phyloP scores from a whole-genome alignment of 2,797 vertebrate species.

The Ispidina lecontei region DNA sequence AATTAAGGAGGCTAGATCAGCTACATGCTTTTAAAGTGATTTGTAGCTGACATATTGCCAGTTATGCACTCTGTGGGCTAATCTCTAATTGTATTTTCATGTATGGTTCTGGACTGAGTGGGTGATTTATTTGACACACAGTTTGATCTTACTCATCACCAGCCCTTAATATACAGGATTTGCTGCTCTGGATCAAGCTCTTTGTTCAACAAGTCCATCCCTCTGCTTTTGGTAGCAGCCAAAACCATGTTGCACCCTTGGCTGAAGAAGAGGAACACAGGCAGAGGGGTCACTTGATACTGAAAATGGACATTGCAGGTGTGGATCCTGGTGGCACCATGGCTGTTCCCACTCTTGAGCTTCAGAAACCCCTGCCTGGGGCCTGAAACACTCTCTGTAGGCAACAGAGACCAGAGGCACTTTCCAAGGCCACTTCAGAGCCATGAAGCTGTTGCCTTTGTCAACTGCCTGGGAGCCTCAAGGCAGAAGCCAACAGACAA shows the following conservation, averaged over 20 bases:
- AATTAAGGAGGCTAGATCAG: conserved; percentile 60
- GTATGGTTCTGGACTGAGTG: conserved; percentile 57
- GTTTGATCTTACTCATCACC: conserved; percentile 34
- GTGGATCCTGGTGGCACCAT: rapidly evolving
- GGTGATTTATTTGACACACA: conserved; percentile 57
- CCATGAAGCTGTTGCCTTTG: neutral
- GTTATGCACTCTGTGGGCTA: conserved; percentile 54
- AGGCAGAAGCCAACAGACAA: neutral
- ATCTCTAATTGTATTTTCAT: conserved; percentile 72
- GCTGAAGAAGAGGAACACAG: neutral
- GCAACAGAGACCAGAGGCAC: rapidly evolving
- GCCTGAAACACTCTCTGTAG: neutral
- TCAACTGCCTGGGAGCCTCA: neutral
- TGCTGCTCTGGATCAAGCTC: neutral
- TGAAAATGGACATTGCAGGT: neutral
- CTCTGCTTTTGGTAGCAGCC: neutral
- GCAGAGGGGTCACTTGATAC: neutral
- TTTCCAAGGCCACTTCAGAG: neutral
- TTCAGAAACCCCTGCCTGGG: neutral
- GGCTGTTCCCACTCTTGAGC: neutral
- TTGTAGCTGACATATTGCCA: conserved; percentile 60
- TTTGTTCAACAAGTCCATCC: neutral
- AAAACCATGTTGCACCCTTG: neutral
- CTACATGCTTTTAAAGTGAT: conserved; percentile 65
- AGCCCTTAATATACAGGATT: neutral